Conservation (phyloP, 2,888 invertebrate genomes). For the Polyommatus iphigenia region DNA sequence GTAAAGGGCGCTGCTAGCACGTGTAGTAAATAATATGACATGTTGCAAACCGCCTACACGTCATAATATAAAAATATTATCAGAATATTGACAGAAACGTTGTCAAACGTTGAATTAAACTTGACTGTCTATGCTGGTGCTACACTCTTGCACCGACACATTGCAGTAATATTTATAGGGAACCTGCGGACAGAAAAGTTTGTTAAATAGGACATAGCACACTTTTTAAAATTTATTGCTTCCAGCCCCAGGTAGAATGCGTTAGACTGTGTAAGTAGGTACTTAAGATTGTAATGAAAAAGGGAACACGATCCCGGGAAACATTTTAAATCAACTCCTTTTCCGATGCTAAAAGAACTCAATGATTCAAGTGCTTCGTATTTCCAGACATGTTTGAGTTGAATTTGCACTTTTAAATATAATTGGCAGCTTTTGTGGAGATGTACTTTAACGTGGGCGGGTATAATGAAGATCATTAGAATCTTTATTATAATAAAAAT, state of each 20-base stretch:
- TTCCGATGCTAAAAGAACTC: neutral
- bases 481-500: neutral
- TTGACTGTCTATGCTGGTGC: too few relatives aligned
- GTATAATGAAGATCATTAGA: neutral
- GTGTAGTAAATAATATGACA: too few relatives aligned
- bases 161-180: too few relatives aligned
- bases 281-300: constrained; percentile 19
- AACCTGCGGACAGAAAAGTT: too few relatives aligned
- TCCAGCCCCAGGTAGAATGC: neutral
- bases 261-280: constrained; percentile 9
- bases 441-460: neutral
- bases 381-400: neutral
- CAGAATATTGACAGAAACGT: too few relatives aligned
- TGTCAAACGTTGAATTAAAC: too few relatives aligned
- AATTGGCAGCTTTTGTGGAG: neutral
- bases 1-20: too few relatives aligned
- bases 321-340: constrained; percentile 19
- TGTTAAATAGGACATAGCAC: neutral
- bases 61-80: too few relatives aligned
- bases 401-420: neutral
- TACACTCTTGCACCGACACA: too few relatives aligned
- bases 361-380: neutral
- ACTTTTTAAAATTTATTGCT: constrained; percentile 14
- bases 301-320: neutral
- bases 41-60: too few relatives aligned